Conservation (phyloP, 2,797 vertebrate genomes). For the Sebastes variabilis region DNA sequence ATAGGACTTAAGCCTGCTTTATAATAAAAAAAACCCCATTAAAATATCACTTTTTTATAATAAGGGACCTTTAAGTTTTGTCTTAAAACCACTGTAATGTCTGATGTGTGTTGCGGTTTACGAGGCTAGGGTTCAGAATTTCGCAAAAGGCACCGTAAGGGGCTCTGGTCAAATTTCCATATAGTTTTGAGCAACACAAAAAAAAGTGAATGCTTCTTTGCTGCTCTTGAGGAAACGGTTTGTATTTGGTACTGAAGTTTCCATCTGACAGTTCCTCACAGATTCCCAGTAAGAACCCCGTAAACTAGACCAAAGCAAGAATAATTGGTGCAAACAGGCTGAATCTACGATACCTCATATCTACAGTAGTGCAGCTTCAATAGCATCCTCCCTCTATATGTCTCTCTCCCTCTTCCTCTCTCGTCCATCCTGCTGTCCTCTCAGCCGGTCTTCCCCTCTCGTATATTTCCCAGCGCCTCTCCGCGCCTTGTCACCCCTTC, state of each 20-base stretch:
- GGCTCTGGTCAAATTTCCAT: too few relatives aligned
- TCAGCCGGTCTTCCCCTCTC: conserved; percentile 35
- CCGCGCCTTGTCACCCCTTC: conserved; percentile 41
- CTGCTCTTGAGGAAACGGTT: conserved; percentile 20
- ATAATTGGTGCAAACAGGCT: conserved; percentile 33
- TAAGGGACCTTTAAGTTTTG: too few relatives aligned
- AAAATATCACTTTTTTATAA: too few relatives aligned
- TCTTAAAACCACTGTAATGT: too few relatives aligned
- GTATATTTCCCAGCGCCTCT: conserved; percentile 60
- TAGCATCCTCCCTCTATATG: background rate
- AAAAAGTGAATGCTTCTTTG: background rate
- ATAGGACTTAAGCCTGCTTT: too few relatives aligned
- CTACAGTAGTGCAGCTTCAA: conserved; percentile 27
- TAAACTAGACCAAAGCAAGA: conserved; percentile 16
- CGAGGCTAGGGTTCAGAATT: too few relatives aligned
- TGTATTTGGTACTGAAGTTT: conserved; percentile 11
- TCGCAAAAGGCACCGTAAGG: too few relatives aligned
- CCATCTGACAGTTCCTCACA: conserved; percentile 2
- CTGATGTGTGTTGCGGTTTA: too few relatives aligned
- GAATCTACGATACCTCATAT: conserved; percentile 44
- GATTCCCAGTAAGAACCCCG: background rate
- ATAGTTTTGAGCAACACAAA: too few relatives aligned
- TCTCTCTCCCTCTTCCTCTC: background rate
- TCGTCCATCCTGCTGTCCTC: conserved; percentile 36
- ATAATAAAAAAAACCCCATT: too few relatives aligned